Evolutionary conservation across 2,113 vertebrate species (phyloP), one percentile per base, ranked within the genome.

Genomic region (Hirundichthys speculiger): DNA sequence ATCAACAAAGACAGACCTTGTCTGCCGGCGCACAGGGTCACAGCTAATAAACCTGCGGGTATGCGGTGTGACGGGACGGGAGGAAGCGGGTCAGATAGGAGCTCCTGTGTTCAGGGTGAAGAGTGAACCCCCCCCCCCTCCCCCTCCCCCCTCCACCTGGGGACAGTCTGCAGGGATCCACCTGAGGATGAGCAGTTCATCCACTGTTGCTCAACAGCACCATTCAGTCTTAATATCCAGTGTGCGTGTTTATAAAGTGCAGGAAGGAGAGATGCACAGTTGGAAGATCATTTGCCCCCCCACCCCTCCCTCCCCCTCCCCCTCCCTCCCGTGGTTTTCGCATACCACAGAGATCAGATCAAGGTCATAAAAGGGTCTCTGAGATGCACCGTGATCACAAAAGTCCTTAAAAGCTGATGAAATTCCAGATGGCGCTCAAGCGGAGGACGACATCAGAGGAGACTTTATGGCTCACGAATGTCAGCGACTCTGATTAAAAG

Each of bases 401-500:
- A 24, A 24, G 73, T 63, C 76, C 64, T 43, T 40, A 47, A 62
- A 52, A 58, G 41, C 14, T 15, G 39, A 73, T 75, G 73, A 67
- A 27, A 60, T 68, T 70, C 85, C 86, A 86, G 83, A 88, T 87
- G 88, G 75, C 14, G 61, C 73, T 72, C 22, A 21, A 65, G 77
- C 16, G 52, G 74, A 79, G 53, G 64, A 78, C 42, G 48, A 79
- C 76, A 73, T 88, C 67, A 79, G 64, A 75, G 63, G 46, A 85
- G 61, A 57, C 69, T 48, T 2, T n/a, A 47, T 2, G 51, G 72
- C 80, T 84, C 63, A 52, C 73, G 77, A 77, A 81, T 65, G 80
- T 86, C 74, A 87, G 74, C 65, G 46, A 10, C 76, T 67, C 57
- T 78, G 83, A 87, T 87, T 86, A 87, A 90, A 90, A 86, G 73